Base-by-base conservation (phyloP, 2,888 invertebrate genomes). In the Elaeidobius kamerunicus region DNA sequence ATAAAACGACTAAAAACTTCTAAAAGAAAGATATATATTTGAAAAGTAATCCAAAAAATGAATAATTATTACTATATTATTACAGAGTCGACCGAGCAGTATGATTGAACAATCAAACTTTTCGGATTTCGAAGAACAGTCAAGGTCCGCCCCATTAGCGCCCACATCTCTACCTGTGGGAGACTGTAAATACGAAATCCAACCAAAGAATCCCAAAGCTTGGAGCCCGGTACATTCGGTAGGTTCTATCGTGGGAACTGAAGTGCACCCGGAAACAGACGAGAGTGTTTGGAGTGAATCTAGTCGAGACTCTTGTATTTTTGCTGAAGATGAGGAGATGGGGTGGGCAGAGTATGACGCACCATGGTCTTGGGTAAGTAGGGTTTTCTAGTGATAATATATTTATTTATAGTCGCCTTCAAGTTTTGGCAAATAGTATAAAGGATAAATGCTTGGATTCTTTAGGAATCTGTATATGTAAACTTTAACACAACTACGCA, bases 191-290 rank as follows among this genome's bases (percentile, higher is more conserved):
- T 82, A 81, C 68, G 86, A 86, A 71, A 82, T 82, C 3, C 84
- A 84, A 60, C 73, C 85, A n/a, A 85, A 84, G 64, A 88, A 88
- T 73, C 88, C 88, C 15, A 80, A 88, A 65, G 89, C 89, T 19
- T 90, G 91, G 90, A 90, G 89, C 66, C 91, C 91, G 14, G 88
- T 90, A n/a, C 80, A 88, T 59, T 90, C 89, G 67, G 89, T 89
- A 6, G 91, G 91, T 7, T 90, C 90, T 17, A 85, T 90, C 41
- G 84, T 84, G 2, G 90, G 88, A 1, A 86, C 86, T 65, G 90
- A 91, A 73, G 90, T 86, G n/a, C 88, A 89, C 69, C 88, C 89
- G 2, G 89, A 89, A 68, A 86, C 87, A 58, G 90, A 90, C 68
- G 87, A 88, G 43, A 83, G 86, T 65, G 84, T 88, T 7, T 89